phyloP scores from a whole-genome alignment of 1,140 invertebrate species.

The Oncopodura yosiiana region DNA sequence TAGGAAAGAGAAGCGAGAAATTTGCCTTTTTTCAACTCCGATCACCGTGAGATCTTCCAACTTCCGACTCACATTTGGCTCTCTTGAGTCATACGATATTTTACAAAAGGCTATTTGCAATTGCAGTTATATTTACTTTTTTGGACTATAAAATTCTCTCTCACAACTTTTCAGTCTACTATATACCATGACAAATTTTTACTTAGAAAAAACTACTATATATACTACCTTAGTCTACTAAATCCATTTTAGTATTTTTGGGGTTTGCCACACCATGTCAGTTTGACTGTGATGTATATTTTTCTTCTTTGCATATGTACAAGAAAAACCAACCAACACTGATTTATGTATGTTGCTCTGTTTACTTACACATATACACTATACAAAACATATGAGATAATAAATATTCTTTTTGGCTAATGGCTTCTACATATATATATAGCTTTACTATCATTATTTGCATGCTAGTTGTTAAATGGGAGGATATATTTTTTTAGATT shows the following conservation, averaged over 20 bases:
- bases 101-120: neutral
- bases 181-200: too few relatives aligned
- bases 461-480: neutral
- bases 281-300: conserved; percentile 4
- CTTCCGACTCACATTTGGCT: conserved; percentile 33
- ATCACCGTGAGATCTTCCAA: conserved; percentile 33
- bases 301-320: too few relatives aligned
- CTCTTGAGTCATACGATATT: neutral
- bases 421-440: neutral
- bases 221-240: neutral
- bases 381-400: conserved; percentile 4
- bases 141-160: too few relatives aligned
- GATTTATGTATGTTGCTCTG: conserved; percentile 19
- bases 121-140: too few relatives aligned
- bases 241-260: conserved; percentile 4
- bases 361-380: conserved; percentile 11
- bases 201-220: neutral
- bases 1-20: conserved; percentile 20
- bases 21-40: conserved; percentile 27
- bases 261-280: too few relatives aligned
- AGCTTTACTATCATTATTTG: neutral
- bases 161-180: too few relatives aligned
- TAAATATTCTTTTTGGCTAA: conserved; percentile 4
- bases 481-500: neutral
- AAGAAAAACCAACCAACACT: too few relatives aligned